Evolutionary conservation across 2,888 invertebrate species (phyloP), one percentile per base, ranked within the genome.

Genomic region (Heteromurus nitidus): DNA sequence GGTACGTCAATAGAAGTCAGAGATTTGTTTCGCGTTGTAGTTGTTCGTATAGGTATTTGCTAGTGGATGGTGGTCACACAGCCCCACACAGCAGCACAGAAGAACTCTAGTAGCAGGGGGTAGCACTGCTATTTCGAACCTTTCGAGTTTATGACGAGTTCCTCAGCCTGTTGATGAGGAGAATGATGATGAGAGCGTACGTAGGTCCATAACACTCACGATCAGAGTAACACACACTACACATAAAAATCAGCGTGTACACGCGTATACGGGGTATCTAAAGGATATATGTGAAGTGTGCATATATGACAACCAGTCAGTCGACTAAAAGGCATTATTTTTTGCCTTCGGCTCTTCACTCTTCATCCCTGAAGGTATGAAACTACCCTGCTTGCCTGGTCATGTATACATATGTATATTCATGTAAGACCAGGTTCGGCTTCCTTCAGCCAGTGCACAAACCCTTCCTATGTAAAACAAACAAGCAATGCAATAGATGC

Each of bases 351-450:
- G 64, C 47, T 50, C 26, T 68, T 67, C 76, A 76, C 47, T 50
- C 26, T 68, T 67, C 76, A 76, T 76, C 76, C 76, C 76, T 65
- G 44, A 65, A 65, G 65, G 65, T 65, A 44, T 65, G 44, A 65
- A 65, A 65, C 62, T n/a, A 31, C 62, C 62, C 62, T 62, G 62
- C 9, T 58, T 28, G 26, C 62, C 62, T 62, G 62, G 58, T 58
- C 58, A 58, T 58, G 30, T 18, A 7, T 31, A 24, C 5, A n/a
- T 62, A 16, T 62, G 36, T 30, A 31, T 24, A 62, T 30, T 28
- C 62, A 62, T 58, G 26, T 58, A 58, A 58, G 58, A 26, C 62
- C 24, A 62, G n/a, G 20, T 2, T 31, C 13, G n/a, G 22, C 55
- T 55, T 55, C 55, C 55, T 24, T 47, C 47, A 47, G 18, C 22